Percentiles rank a stretch among this genome's conserved stretches.
phyloP scores from a whole-genome alignment of 2,113 vertebrate species.

The Synchiropus splendidus region DNA sequence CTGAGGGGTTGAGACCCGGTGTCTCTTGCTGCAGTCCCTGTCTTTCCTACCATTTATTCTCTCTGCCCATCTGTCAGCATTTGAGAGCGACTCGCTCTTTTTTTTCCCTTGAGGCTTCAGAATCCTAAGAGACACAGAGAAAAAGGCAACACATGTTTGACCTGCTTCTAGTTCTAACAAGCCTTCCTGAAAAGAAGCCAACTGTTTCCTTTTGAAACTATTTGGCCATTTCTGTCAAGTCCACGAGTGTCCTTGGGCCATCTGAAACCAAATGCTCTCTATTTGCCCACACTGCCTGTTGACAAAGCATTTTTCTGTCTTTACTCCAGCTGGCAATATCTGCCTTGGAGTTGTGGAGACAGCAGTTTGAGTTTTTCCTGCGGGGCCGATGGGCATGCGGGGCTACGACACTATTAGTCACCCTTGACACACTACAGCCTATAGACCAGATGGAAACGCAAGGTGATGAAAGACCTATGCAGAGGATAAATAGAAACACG shows the following conservation, averaged over 20 bases:
- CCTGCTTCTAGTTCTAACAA: slow-evolving; percentile 34
- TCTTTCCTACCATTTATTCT: slow-evolving; percentile 40
- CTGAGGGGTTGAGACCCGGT: slow-evolving; percentile 24
- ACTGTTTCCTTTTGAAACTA: slow-evolving; percentile 22
- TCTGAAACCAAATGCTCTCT: slow-evolving; percentile 24
- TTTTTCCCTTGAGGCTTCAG: slow-evolving; percentile 33
- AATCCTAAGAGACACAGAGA: slow-evolving; percentile 18
- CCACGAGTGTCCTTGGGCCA: slow-evolving; percentile 17
- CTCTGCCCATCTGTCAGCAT: slow-evolving; percentile 33
- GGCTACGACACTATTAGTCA: slow-evolving; percentile 51
- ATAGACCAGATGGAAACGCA: slow-evolving; percentile 35
- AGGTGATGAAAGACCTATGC: slow-evolving; percentile 35
- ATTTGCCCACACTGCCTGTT: slow-evolving; percentile 34
- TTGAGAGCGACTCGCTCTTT: slow-evolving; percentile 21
- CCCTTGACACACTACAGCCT: slow-evolving; percentile 52
- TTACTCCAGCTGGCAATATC: slow-evolving; percentile 17
- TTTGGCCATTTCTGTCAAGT: slow-evolving; percentile 22
- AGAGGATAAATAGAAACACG: too few species aligned
- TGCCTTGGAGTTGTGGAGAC: slow-evolving; percentile 29
- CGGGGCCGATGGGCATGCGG: slow-evolving; percentile 17
- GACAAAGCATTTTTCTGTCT: slow-evolving; percentile 26
- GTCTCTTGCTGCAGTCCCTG: too few species aligned
- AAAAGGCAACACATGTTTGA: slow-evolving; percentile 35
- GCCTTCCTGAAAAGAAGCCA: slow-evolving; percentile 27
- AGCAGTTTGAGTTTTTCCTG: slow-evolving; percentile 49